Conservation (phyloP, 2,888 invertebrate genomes). For the Tetanocera ferruginea region DNA sequence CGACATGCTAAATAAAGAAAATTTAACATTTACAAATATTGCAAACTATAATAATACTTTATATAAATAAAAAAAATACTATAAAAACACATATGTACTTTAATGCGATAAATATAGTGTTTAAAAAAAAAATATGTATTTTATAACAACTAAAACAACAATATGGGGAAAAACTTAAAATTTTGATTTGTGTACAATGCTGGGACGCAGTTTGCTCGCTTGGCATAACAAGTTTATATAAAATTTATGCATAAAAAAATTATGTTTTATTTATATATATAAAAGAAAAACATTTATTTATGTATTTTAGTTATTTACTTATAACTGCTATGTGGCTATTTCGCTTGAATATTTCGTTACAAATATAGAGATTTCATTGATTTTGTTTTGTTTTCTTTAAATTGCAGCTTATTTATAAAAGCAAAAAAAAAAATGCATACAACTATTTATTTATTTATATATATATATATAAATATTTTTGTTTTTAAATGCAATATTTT, state of each 20-base stretch:
- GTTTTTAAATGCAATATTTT: slow-evolving; percentile 41
- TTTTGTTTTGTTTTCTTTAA: not conserved
- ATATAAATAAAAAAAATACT: slow-evolving; percentile 20
- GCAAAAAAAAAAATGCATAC: not conserved
- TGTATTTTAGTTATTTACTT: slow-evolving; percentile 2
- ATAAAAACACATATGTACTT: not conserved
- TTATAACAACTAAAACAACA: not conserved
- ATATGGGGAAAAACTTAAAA: slow-evolving; percentile 1
- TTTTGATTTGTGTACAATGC: slow-evolving; percentile 30
- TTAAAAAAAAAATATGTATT: not conserved
- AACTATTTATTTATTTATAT: not conserved
- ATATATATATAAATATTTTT: not conserved
- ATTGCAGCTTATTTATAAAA: too few relatives aligned
- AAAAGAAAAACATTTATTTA: not conserved
- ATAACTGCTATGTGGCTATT: not conserved
- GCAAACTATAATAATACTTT: not conserved
- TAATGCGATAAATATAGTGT: not conserved
- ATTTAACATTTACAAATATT: not conserved
- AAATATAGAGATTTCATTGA: slow-evolving; percentile 9
- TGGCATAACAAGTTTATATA: not conserved
- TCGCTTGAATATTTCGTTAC: not conserved
- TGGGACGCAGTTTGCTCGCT: not conserved
- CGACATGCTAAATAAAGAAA: too few relatives aligned
- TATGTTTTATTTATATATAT: not conserved
- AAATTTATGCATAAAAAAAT: not conserved